These are phyloP conservation scores for Halotydeus destructor DNA, from an alignment of 1,140 invertebrate species.

Conservation along the genomic window DNA sequence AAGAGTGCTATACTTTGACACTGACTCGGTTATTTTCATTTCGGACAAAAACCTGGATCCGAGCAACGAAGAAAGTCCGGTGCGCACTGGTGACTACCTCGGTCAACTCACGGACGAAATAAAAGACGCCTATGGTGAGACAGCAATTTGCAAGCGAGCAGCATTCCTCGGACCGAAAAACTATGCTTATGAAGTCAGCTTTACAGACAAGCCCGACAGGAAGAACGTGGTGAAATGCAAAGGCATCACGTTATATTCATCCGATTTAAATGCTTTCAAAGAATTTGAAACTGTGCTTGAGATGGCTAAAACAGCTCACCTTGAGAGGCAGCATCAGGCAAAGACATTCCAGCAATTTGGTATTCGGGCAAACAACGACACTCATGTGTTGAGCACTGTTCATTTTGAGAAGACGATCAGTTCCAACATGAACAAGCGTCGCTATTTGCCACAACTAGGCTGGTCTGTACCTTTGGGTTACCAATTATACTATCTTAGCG, in stretches of 20 bases:
- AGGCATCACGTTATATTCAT: no score
- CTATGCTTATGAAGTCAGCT: conserved; percentile 5
- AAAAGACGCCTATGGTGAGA: background rate
- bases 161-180: conserved; percentile 6
- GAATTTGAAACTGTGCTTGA: no score
- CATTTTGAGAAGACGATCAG: background rate
- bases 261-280: no score
- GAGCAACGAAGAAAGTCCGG: background rate
- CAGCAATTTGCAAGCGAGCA: background rate
- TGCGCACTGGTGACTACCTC: conserved; percentile 2
- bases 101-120: conserved; percentile 10
- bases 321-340: background rate
- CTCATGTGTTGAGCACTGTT: background rate
- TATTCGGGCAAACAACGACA: background rate
- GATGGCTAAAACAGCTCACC: no score
- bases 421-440: no score
- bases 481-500: no score
- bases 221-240: background rate
- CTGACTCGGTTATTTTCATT: background rate
- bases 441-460: no score
- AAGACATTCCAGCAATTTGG: background rate
- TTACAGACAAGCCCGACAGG: background rate
- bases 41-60: background rate
- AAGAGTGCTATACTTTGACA: conserved; percentile 2
- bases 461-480: no score